Conservation (phyloP, 2,888 invertebrate genomes). For the Anthophora plumipes region DNA sequence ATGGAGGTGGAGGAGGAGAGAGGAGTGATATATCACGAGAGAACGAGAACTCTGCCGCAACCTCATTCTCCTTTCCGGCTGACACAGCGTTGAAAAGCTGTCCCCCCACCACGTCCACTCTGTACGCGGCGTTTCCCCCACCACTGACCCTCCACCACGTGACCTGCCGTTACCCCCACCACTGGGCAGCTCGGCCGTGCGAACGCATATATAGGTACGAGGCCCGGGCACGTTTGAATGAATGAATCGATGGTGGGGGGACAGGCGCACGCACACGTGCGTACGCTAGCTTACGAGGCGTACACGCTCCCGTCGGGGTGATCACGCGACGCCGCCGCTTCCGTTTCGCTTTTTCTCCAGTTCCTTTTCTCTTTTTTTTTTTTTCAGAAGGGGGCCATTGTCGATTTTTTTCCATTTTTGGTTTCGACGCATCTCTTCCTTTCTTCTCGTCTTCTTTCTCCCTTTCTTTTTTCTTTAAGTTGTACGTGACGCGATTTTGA, state of each 20-base stretch:
- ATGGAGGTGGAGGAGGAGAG: constrained; percentile 22
- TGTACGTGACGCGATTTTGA: neutral
- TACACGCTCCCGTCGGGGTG: neutral
- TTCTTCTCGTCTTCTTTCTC: no score
- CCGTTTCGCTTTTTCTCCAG: neutral
- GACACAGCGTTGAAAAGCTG: constrained; percentile 62
- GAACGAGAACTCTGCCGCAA: constrained; percentile 71
- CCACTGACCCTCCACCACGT: neutral
- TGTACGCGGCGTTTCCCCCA: neutral
- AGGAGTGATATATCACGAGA: constrained; percentile 59
- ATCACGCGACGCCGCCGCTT: constrained; percentile 19
- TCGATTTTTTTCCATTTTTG: neutral
- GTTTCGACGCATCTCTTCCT: neutral
- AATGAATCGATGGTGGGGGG: constrained; percentile 63
- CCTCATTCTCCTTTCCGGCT: constrained; percentile 73
- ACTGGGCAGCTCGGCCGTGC: constrained; percentile 34
- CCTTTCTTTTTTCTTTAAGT: neutral
- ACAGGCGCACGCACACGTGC: constrained; percentile 49
- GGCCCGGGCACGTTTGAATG: constrained; percentile 67
- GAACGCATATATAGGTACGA: constrained; percentile 58
- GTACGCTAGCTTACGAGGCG: constrained; percentile 47
- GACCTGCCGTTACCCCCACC: neutral
- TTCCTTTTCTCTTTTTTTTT: neutral
- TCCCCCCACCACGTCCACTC: constrained; percentile 23
- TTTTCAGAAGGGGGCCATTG: neutral